These are phyloP conservation scores for Punctoribates punctum DNA, from an alignment of 2,888 invertebrate species.

Conservation along the genomic window DNA sequence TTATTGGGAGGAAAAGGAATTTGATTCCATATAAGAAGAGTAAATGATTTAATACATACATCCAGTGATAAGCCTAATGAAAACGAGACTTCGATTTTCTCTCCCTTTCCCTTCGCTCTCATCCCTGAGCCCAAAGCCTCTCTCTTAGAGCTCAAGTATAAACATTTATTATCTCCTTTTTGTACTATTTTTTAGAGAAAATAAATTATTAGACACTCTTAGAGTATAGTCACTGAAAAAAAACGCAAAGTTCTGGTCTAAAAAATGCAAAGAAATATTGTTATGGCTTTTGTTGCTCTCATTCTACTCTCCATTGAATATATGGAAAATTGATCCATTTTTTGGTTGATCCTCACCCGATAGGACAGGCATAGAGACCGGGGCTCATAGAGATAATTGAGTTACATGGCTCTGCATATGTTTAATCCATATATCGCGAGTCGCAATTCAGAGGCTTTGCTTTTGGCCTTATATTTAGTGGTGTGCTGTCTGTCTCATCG, in stretches of 20 bases:
- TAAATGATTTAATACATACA: slow-evolving; percentile 24
- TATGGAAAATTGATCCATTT: slow-evolving; percentile 6
- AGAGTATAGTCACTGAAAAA: not conserved
- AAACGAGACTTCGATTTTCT: slow-evolving; percentile 9
- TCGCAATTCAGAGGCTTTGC: not conserved
- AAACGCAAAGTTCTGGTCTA: not conserved
- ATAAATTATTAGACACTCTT: slow-evolving; percentile 15
- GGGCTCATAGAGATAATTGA: not conserved
- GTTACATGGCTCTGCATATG: slow-evolving; percentile 8
- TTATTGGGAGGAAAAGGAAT: slow-evolving; percentile 14
- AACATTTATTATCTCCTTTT: slow-evolving; percentile 2
- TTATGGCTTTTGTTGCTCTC: not conserved
- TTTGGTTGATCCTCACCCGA: not conserved
- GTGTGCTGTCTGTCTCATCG: not conserved
- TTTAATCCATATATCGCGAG: not conserved
- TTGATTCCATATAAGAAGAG: slow-evolving; percentile 28
- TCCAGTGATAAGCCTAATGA: slow-evolving; percentile 21
- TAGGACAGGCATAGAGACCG: slow-evolving; percentile 4
- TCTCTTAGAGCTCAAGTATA: slow-evolving; percentile 7
- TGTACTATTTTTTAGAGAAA: slow-evolving; percentile 4
- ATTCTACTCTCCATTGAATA: not conserved
- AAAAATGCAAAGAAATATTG: not conserved
- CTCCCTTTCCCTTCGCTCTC: not conserved
- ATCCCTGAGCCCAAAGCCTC: not conserved
- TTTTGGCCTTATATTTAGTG: not conserved